Base-by-base conservation (phyloP, 1,140 invertebrate species). In the Limonius californicus region DNA sequence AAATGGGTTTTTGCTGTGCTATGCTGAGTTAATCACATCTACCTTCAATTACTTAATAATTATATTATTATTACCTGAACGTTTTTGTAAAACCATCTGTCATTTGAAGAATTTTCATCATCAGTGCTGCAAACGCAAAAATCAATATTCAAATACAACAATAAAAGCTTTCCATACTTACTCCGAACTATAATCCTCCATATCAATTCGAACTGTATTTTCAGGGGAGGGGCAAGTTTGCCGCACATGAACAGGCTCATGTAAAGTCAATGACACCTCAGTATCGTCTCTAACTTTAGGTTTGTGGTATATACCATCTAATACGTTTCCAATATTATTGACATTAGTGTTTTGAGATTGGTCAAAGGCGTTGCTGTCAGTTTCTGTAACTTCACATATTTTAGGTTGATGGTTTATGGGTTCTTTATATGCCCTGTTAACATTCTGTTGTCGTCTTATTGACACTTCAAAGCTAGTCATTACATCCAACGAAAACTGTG, bases 391-490 rank as follows among this genome's bases (percentile, higher is more conserved):
- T 62, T 70, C 68, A 58, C 68, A 59, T 35, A 72, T 72, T 61
- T 71, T 65, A 53, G 68, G 68, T 18, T 60, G 50, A 54, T 61
- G 59, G 11, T 47, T 27, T 21, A 50, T 19, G 2, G 35, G 2
- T 19, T 50, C 20, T 12, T 50, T 50, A 8, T 14, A 19, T 6
- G 14, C 20, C 19, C 20, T 50, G 19, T 50, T 50, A 18, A 21
- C 3, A 20, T 74, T 50, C 59, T 63, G 67, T 68, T 71, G 82
- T 43, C 74, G 80, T 62, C 78, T 80, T 59, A 86, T 75, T 1
- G 82, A 83, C 62, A 87, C 80, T 75, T 88, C 85, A 76, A 87
- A 86, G 74, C 85, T 88, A 1, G 85, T 87, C 83, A 86, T 87
- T 8, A 88, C 83, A 61, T 85, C 85, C 63, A 87, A 85, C 0